Conservation (phyloP, 2,888 invertebrate genomes). For the Pollenia angustigena region DNA sequence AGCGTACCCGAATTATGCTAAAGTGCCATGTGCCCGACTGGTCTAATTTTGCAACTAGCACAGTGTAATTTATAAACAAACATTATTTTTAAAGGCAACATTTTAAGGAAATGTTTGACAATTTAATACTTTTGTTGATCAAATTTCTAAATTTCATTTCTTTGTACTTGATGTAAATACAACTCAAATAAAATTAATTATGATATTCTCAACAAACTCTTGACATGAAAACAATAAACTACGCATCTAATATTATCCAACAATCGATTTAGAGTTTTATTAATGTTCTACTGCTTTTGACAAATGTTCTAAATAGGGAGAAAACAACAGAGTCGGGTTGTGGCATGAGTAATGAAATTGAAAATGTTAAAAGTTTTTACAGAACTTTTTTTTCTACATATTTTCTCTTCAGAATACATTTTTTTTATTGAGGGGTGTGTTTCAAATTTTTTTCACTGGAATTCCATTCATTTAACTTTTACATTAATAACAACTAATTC, state of each 20-base stretch:
- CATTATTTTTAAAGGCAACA: no score
- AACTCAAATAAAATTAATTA: constrained; percentile 1
- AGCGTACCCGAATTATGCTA: no score
- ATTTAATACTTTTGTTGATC: no score
- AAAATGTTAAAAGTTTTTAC: not conserved
- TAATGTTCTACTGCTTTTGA: constrained; percentile 28
- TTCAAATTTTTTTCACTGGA: not conserved
- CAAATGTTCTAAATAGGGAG: constrained; percentile 1
- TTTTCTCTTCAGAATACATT: not conserved
- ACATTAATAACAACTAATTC: not conserved
- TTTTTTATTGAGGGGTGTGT: not conserved
- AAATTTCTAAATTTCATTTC: no score
- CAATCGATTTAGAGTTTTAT: not conserved
- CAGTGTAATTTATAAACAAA: no score
- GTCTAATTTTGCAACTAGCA: no score
- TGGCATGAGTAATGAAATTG: constrained; percentile 8
- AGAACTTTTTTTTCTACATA: not conserved
- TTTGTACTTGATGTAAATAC: not conserved
- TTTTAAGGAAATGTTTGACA: no score
- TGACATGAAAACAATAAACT: not conserved
- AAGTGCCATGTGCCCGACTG: no score
- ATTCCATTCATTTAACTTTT: not conserved
- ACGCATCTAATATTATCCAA: not conserved
- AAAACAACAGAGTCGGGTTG: not conserved
- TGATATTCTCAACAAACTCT: not conserved